These are phyloP conservation scores for Apocrypta bakeri DNA, from an alignment of 1,140 invertebrate species.

Conservation along the genomic window DNA sequence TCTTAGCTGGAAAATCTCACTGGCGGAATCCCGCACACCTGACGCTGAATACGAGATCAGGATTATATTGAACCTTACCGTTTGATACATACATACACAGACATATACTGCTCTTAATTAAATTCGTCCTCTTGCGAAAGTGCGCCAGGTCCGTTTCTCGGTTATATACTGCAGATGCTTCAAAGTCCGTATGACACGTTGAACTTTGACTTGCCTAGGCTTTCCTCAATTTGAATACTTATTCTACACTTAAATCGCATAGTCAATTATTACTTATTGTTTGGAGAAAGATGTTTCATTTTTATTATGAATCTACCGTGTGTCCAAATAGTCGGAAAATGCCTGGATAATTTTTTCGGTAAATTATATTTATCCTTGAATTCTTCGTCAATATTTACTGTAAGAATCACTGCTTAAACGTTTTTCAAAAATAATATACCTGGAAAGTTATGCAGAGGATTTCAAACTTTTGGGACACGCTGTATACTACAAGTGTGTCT, in stretches of 20 bases:
- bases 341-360: too few species aligned
- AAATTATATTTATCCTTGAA: too few species aligned
- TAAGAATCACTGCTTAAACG: too few species aligned
- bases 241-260: too few species aligned
- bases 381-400: too few species aligned
- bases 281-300: too few species aligned
- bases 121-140: neutral
- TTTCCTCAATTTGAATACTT: neutral
- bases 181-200: neutral
- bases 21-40: neutral
- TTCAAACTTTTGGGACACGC: too few species aligned
- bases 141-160: neutral
- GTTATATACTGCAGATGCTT: neutral
- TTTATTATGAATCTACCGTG: too few species aligned
- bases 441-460: neutral
- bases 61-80: slow-evolving; percentile 16
- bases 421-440: too few species aligned
- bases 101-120: neutral
- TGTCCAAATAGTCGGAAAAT: too few species aligned
- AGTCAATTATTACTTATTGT: neutral
- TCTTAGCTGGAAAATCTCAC: neutral
- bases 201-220: neutral
- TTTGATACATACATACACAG: neutral
- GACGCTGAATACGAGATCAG: neutral
- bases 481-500: too few species aligned